phyloP scores from a whole-genome alignment of 2,888 invertebrate species.

The Prenolepis imparis region DNA sequence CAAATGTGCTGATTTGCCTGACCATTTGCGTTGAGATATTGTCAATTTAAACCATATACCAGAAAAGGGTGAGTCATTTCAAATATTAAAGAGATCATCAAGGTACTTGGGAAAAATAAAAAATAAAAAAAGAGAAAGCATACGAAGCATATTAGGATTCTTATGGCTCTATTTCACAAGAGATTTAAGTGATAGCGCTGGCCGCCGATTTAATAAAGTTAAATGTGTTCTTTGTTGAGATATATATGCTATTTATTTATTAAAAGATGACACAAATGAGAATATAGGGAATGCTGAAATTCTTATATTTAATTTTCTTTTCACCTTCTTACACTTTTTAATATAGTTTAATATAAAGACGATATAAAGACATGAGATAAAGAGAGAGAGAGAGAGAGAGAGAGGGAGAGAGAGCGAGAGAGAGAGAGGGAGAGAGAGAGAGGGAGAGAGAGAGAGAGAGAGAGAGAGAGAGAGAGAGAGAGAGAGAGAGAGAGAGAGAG shows the following conservation, averaged over 20 bases:
- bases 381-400: not conserved
- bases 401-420: not conserved
- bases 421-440: not conserved
- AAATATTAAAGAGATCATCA: constrained; percentile 63
- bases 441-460: not conserved
- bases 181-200: constrained; percentile 72
- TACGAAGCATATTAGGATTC: constrained; percentile 29
- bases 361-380: not conserved
- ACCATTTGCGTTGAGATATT: constrained; percentile 82
- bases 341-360: constrained; percentile 40
- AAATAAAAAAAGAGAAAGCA: constrained; percentile 51
- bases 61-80: constrained; percentile 54
- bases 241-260: constrained; percentile 62
- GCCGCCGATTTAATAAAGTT: constrained; percentile 66
- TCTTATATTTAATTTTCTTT: constrained; percentile 50
- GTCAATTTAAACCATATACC: constrained; percentile 69
- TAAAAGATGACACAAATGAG: constrained; percentile 17
- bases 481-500: not conserved
- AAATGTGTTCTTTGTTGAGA: constrained; percentile 60
- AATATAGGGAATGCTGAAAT: constrained; percentile 23
- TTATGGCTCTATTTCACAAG: constrained; percentile 61
- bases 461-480: not conserved
- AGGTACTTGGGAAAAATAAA: constrained; percentile 43
- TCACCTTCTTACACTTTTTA: constrained; percentile 43
- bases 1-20: constrained; percentile 82